These are phyloP conservation scores for Neocloeon triangulifer DNA, from an alignment of 1,140 invertebrate genomes.

Conservation along the genomic window DNA sequence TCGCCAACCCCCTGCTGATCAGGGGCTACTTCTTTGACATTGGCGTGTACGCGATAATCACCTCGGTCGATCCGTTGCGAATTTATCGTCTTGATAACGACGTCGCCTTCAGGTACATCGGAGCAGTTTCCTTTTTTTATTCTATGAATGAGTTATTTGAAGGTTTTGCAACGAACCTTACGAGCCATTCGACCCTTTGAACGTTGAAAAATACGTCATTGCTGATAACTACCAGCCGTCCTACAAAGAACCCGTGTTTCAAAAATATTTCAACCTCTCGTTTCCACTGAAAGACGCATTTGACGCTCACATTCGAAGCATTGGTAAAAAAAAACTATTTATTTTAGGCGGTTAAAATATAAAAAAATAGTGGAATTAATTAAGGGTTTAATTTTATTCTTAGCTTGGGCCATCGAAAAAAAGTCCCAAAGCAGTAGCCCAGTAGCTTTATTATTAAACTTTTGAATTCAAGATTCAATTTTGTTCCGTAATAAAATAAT, in stretches of 20 bases:
- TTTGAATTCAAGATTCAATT: too few species aligned
- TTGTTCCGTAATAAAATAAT: too few species aligned
- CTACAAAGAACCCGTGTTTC: slow-evolving; percentile 48
- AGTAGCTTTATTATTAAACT: too few species aligned
- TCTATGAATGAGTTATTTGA: too few species aligned
- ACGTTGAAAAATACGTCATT: slow-evolving; percentile 80
- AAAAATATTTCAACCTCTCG: too few species aligned
- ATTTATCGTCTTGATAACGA: slow-evolving; percentile 80
- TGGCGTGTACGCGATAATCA: slow-evolving; percentile 81
- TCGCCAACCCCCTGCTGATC: slow-evolving; percentile 56
- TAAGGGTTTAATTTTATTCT: too few species aligned
- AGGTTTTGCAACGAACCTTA: too few species aligned
- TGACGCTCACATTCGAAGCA: slow-evolving; percentile 46
- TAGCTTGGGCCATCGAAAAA: too few species aligned
- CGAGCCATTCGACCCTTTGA: slow-evolving; percentile 64
- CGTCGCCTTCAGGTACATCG: slow-evolving; percentile 62
- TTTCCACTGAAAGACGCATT: slow-evolving; percentile 78
- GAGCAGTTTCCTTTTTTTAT: too few species aligned
- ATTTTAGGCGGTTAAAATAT: too few species aligned
- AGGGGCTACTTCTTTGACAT: slow-evolving; percentile 91
- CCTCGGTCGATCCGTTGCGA: slow-evolving; percentile 72
- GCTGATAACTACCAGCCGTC: slow-evolving; percentile 86
- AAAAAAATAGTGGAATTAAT: too few species aligned
- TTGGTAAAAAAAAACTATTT: slow-evolving; percentile 16
- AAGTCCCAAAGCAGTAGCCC: too few species aligned